Conservation (phyloP, 2,888 invertebrate genomes). For the Luperina testacea region DNA sequence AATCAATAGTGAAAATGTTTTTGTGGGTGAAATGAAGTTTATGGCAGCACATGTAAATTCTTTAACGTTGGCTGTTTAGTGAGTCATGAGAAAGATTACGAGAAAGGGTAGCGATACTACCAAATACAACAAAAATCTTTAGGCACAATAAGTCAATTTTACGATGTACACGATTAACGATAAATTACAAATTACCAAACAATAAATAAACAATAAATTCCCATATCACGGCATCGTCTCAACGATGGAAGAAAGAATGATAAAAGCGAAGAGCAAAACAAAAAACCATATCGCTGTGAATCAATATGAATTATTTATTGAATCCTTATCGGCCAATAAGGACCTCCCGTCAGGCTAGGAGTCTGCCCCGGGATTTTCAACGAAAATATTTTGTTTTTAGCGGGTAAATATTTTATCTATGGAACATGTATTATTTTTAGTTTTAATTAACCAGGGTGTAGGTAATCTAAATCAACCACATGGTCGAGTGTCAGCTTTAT, state of each 20-base stretch:
- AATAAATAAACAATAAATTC: slow-evolving; percentile 14
- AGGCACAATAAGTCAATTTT: not conserved
- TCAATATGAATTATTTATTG: slow-evolving; percentile 53
- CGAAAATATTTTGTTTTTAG: slow-evolving; percentile 23
- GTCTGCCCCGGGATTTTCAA: slow-evolving; percentile 4
- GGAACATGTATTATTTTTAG: not conserved
- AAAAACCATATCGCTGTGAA: slow-evolving; percentile 31
- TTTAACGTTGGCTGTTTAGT: not conserved
- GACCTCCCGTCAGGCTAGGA: not conserved
- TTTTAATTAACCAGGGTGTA: not conserved
- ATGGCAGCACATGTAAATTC: not conserved
- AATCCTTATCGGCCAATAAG: slow-evolving; percentile 39
- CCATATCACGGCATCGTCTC: not conserved
- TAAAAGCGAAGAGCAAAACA: slow-evolving; percentile 21
- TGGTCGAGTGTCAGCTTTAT: not conserved
- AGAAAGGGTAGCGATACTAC: not conserved
- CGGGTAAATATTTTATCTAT: not conserved
- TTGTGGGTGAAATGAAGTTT: not conserved
- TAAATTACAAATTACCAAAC: not conserved
- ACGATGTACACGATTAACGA: not conserved
- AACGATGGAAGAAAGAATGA: slow-evolving; percentile 7
- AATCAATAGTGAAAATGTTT: not conserved
- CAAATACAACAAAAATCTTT: not conserved
- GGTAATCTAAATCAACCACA: not conserved
- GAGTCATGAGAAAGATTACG: not conserved